A percentile compares a stretch with the other conserved stretches of the same genome.
Evolutionary conservation across 1,140 invertebrate genomes (phyloP).

Genomic region (Xylocopa sonorina): DNA sequence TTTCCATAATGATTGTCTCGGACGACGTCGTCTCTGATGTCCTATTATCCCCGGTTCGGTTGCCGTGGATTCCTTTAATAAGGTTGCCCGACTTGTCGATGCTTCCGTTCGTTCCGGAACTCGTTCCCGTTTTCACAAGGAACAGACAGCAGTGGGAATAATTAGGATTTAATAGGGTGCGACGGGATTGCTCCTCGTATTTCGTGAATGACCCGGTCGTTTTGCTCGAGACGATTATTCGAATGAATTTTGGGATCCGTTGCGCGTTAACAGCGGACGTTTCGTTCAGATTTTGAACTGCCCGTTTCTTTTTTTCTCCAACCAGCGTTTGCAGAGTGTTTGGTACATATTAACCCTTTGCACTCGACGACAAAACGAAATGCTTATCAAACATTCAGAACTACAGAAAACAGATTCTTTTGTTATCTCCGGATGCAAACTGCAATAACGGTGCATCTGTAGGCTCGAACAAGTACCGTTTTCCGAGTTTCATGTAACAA

Average conservation of each 20-base stretch:
- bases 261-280: not conserved
- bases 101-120: not conserved
- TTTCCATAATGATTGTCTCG: conserved; percentile 22
- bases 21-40: not conserved
- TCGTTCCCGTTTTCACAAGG: not conserved
- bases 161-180: not conserved
- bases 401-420: no score
- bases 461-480: no score
- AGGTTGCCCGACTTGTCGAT: not conserved
- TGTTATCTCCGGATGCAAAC: no score
- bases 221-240: not conserved
- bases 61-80: conserved; percentile 3
- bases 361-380: no score
- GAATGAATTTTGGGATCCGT: not conserved
- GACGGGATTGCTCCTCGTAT: not conserved
- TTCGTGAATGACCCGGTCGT: no score
- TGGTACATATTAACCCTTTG: no score
- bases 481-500: no score
- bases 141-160: not conserved
- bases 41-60: not conserved
- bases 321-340: no score
- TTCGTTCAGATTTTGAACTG: no score
- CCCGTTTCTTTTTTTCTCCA: no score
- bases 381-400: no score
- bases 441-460: no score